Base-by-base conservation (phyloP, 2,113 vertebrate genomes). In the Caretta caretta region DNA sequence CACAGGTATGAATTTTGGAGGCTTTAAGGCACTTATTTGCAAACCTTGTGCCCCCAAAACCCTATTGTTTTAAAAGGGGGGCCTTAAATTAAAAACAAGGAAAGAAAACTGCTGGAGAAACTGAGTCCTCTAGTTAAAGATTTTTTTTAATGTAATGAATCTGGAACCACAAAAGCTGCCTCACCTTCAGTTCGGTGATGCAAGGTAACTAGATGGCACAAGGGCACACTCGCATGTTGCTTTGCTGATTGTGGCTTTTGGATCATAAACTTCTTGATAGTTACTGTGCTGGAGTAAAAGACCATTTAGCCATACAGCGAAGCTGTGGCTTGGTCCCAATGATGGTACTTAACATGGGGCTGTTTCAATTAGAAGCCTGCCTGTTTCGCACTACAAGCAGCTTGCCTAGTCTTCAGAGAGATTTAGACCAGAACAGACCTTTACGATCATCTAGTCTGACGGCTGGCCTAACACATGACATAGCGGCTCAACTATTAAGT, bases 181-280 rank as follows among this genome's bases (percentile, higher is more conserved):
- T 31, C 83, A 48, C 2, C 22, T 57, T 89, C 20, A 48, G 22
- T 51, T 3, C 4, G 72, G 22, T 24, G 25, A 87, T 1, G 65
- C 20, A 89, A n/a, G 19, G 83, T 88, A 82, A 90, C 72, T 48
- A 86, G 51, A 54, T 57, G 75, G 84, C 20, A 65, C 46, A n/a
- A 46, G 10, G 84, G 31, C 46, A 85, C 38, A 75, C 59, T 27
- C n/a, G 1, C 49, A 0, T 10, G 8, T 35, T 17, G 31, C 31
- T 29, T 11, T 29, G n/a, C 12, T n/a, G 35, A 35, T 50, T 35
- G 35, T 38, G 65, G 65, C 35, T 20, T 35, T 75, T 38, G 69
- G 20, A 42, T 24, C n/a, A 75, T n/a, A 51, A 25, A 59, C 69
- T 5, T n/a, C 80, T 38, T n/a, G 83, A 6, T 1, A 42, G 57